Conservation (phyloP, 2,797 vertebrate genomes). For the Poeciliopsis gracilis region DNA sequence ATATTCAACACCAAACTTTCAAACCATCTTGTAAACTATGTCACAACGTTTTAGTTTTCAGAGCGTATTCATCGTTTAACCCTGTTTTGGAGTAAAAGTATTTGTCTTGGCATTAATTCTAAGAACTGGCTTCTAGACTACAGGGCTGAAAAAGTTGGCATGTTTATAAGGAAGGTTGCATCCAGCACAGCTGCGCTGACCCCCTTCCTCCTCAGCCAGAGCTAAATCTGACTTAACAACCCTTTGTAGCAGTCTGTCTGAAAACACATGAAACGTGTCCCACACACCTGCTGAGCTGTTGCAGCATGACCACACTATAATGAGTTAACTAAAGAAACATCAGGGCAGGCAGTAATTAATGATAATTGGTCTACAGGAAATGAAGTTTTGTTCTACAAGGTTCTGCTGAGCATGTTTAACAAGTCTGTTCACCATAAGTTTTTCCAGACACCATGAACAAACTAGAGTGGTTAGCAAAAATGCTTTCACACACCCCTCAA, state of each 20-base stretch:
- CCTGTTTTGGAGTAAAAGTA: background rate
- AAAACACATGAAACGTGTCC: constrained; percentile 61
- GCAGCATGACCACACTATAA: constrained; percentile 60
- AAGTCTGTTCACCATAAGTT: background rate
- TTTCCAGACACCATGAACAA: background rate
- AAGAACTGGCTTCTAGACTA: constrained; percentile 1
- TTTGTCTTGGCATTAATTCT: constrained; percentile 23
- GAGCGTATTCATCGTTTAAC: constrained; percentile 17
- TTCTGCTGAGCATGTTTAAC: constrained; percentile 2
- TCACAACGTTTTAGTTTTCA: constrained; percentile 1
- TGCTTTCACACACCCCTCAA: background rate
- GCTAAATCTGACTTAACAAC: constrained; percentile 43
- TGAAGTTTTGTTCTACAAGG: constrained; percentile 4
- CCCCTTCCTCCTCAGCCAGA: constrained; percentile 17
- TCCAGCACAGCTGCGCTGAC: constrained; percentile 19
- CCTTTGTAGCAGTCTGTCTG: constrained; percentile 31
- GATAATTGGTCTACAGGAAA: constrained; percentile 44
- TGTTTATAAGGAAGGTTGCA: constrained; percentile 20
- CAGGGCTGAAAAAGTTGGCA: constrained; percentile 14
- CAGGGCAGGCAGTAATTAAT: constrained; percentile 65
- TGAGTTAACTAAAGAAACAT: constrained; percentile 63
- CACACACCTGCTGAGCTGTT: constrained; percentile 44
- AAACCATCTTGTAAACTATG: background rate
- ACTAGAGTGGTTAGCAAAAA: background rate
- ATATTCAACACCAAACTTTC: too few species aligned